Evolutionary conservation across 2,797 vertebrate species (phyloP), one percentile per base, ranked within the genome.

Genomic region (Lutjanus argentimaculatus): DNA sequence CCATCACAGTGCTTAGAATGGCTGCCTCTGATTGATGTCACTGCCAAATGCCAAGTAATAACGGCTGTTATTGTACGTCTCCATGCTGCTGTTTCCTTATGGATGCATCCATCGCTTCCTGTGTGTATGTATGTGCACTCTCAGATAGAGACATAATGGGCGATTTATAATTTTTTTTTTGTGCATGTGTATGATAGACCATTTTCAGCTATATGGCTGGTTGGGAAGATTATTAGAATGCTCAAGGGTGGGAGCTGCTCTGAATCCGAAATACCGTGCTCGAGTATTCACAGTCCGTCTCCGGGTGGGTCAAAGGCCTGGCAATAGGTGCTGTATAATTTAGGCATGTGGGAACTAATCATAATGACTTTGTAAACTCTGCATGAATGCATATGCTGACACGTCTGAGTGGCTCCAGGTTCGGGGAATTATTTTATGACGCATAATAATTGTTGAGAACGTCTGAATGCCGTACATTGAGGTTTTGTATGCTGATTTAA

Each of bases 1-100:
- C 88, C 89, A 94, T 91, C 89, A 85, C 82, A 76, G 84, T 72
- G 77, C 89, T 89, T 67, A 73, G 71, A 90, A 89, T 77, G 87
- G 81, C 81, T 70, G 85, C 36, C 72, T 85, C 82, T 89, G 89
- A 94, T 90, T 89, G 88, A 93, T 88, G 83, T 72, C 86, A 22
- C 77, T 80, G 77, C 86, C 84, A 85, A 85, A 87, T 91, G 91
- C 84, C 87, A 89, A 90, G 91, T 90, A 86, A 92, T 92, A 91
- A 87, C 21, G n/a, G 80, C 80, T 83, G 89, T 83, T 85, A 80
- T 85, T 87, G 80, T 88, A 70, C 74, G 64, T 88, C 78, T 84
- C 65, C 1, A 61, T 77, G 68, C 84, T 67, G 70, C 77, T 10
- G 21, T 85, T 85, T 85, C 66, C 83, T 84, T 79, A 73, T 72